Evolutionary conservation across 2,888 invertebrate genomes (phyloP), one percentile per base, ranked within the genome.

Genomic region (Hydropsyche betteni): DNA sequence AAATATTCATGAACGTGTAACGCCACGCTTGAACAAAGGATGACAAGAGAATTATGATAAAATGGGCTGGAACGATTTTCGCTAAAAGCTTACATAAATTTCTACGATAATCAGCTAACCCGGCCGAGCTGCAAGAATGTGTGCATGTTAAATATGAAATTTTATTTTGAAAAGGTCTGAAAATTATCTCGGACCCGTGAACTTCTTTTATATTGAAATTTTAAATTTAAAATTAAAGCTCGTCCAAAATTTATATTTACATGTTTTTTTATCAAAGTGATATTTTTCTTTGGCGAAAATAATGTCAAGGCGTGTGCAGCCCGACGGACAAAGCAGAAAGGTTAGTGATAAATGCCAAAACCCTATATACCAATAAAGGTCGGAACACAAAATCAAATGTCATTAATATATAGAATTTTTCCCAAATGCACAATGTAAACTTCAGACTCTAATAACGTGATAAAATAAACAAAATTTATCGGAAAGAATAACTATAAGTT

Each of bases 311-410:
- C 51, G 52, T 52, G 34, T 24, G 6, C 34, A 6, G 24, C 6
- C 24, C 51, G 14, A 33, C 33, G 34, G 52, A 53, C 52, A 33
- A 69, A 51, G n/a, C 36, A 4, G 12, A 70, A 70, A 70, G 70
- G 70, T 70, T 70, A 70, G 33, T 10, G 44, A 52, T 53, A 70
- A 70, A 70, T 70, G 70, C 53, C 70, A 70, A 53, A 44, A 70
- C 24, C 34, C 51, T 10, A n/a, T 64, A 50, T 50, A 51, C 69
- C 51, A 34, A 53, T 53, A 69, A 70, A 70, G 70, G 70, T 50
- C 70, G 53, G 14, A 51, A 69, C 51, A 52, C 14, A 10, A n/a
- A 50, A 51, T 34, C 52, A 53, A 70, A 70, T 70, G 70, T 70
- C 51, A 70, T 33, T 36, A 52, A 53, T n/a, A 12, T 50, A 68